A percentile compares a stretch with the other conserved stretches of the same genome.
These are phyloP conservation scores for Drosophila arizonae DNA, from an alignment of 1,140 invertebrate species.

Conservation along the genomic window DNA sequence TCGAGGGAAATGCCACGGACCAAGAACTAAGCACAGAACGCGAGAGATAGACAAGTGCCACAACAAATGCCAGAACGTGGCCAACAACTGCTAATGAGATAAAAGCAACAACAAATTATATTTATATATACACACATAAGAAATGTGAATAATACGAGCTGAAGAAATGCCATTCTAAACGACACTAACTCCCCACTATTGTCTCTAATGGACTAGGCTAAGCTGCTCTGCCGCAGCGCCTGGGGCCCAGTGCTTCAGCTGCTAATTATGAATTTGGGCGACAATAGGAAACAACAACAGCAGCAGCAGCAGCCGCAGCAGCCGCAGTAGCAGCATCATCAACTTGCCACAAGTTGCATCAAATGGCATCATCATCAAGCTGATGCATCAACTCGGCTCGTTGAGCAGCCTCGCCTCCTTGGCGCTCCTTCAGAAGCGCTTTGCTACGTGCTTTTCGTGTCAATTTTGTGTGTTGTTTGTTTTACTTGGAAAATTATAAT, in stretches of 20 bases:
- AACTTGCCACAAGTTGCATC: slow-evolving; percentile 22
- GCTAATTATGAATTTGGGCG: slow-evolving; percentile 78
- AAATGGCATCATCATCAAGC: slow-evolving; percentile 21
- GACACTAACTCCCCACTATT: slow-evolving; percentile 5
- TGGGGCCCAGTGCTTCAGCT: slow-evolving; percentile 47
- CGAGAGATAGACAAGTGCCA: slow-evolving; percentile 1
- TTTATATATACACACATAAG: not conserved
- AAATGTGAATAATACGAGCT: not conserved
- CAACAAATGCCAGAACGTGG: slow-evolving; percentile 31
- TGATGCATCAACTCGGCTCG: slow-evolving; percentile 3
- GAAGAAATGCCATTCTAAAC: not conserved
- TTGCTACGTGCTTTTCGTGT: slow-evolving; percentile 79
- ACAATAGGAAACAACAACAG: slow-evolving; percentile 51
- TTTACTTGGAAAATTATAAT: slow-evolving; percentile 79
- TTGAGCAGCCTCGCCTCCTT: slow-evolving; percentile 11
- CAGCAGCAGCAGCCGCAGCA: not conserved
- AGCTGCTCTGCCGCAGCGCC: slow-evolving; percentile 55
- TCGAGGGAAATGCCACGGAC: slow-evolving; percentile 12
- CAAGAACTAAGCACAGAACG: not conserved
- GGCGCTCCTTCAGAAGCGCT: slow-evolving; percentile 49
- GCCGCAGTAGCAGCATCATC: not conserved
- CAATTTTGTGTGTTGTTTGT: slow-evolving; percentile 76
- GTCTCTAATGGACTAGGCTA: not conserved
- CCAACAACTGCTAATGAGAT: slow-evolving; percentile 36
- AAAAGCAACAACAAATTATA: slow-evolving; percentile 1